Conservation (phyloP, 2,888 invertebrate genomes). For the Lasioglossum calceatum region DNA sequence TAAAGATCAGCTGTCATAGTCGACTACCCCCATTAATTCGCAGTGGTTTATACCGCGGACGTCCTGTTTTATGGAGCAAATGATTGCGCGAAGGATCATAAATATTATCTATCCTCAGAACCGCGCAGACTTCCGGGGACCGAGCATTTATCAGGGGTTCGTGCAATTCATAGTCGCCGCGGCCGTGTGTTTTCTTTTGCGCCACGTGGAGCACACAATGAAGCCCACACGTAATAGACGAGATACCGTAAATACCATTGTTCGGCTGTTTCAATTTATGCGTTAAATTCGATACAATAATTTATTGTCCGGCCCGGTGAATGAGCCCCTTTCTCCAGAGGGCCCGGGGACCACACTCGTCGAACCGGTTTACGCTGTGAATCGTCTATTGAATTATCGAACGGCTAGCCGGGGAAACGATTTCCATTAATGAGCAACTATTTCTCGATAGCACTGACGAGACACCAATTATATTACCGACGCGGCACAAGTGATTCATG, state of each 20-base stretch:
- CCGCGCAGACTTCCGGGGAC: conserved; percentile 1
- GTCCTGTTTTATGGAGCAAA: not conserved
- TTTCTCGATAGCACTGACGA: conserved; percentile 14
- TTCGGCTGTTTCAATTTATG: conserved; percentile 35
- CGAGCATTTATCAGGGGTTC: conserved; percentile 19
- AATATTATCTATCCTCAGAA: not conserved
- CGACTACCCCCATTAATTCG: not conserved
- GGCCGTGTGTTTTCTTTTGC: not conserved
- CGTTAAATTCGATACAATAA: conserved; percentile 47
- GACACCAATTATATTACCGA: not conserved
- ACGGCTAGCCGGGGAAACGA: conserved; percentile 25
- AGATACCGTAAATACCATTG: conserved; percentile 48
- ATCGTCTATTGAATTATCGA: conserved; percentile 57
- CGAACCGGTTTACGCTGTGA: conserved; percentile 49
- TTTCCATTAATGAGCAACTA: conserved; percentile 47
- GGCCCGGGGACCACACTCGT: conserved; percentile 44
- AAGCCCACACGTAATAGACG: conserved; percentile 30
- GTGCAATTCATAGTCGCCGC: not conserved
- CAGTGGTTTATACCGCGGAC: not conserved
- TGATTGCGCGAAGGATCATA: not conserved
- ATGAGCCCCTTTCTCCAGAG: conserved; percentile 54
- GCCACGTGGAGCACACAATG: conserved; percentile 17
- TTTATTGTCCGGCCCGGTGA: conserved; percentile 52
- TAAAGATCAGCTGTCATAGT: not conserved
- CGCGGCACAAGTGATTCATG: not conserved